A percentile compares a stretch with the other conserved stretches of the same genome.
These are phyloP conservation scores for Hydropotes inermis DNA, from an alignment of 2,113 vertebrate genomes.

Conservation along the genomic window DNA sequence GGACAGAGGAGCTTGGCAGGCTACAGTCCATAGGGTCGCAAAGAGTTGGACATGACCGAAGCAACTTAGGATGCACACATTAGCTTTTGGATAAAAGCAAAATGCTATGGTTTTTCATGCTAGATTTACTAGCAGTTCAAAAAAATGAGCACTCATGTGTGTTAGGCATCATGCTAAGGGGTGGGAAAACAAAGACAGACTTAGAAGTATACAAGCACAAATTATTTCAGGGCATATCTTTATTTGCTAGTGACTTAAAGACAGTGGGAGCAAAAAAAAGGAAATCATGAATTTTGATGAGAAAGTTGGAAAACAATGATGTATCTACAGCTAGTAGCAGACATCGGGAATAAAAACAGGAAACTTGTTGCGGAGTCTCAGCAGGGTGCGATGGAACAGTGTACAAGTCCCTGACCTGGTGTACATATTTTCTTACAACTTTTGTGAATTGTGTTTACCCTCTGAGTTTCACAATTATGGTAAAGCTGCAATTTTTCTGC, in stretches of 20 bases:
- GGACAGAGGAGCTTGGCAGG: not conserved
- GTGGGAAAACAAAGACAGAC: not conserved
- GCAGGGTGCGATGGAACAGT: rapidly evolving
- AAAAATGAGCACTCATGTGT: not conserved
- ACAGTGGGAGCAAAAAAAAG: not conserved
- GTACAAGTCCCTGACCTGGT: not conserved
- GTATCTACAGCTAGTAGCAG: not conserved
- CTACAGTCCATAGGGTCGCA: rapidly evolving
- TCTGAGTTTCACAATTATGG: not conserved
- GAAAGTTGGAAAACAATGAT: not conserved
- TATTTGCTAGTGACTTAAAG: not conserved
- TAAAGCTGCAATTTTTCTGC: not conserved
- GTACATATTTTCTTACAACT: not conserved
- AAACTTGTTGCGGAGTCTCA: not conserved
- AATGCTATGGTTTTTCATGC: not conserved
- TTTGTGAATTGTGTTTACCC: not conserved
- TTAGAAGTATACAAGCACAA: not conserved
- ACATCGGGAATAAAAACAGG: not conserved
- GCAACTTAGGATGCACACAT: not conserved
- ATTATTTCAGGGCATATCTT: not conserved
- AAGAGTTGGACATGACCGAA: not conserved
- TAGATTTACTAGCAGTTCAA: not conserved
- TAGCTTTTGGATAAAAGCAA: not conserved
- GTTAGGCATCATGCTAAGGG: rapidly evolving
- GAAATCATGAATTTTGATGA: not conserved